Base-by-base conservation (phyloP, 2,113 vertebrate species). In the Tretioscincus oriximinensis region DNA sequence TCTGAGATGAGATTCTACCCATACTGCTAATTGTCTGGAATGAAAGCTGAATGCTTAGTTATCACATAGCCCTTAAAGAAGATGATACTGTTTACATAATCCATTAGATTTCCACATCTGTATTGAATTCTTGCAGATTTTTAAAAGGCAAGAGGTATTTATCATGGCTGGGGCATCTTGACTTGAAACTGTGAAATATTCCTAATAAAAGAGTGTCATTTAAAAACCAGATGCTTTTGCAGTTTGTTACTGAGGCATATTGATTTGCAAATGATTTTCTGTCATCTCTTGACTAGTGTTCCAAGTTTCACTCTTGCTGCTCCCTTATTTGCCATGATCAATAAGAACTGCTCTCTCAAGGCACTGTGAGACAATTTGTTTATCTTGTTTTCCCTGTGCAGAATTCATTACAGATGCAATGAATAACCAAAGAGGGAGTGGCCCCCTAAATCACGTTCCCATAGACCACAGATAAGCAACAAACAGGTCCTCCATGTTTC, bases 191-290 rank as follows among this genome's bases (percentile, higher is more conserved):
- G 1, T 74, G 41, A 3, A 3, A 18, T 82, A 22, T 79, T 65
- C 7, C 64, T 79, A 11, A 70, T 88, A 81, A 68, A 78, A 61
- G 9, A 64, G 5, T 8, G 31, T n/a, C 1, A 81, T 77, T 20
- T 60, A 22, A 85, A 84, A 80, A 54, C 26, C 12, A 72, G 77
- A 78, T 0, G 0, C 66, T 78, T 69, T 87, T 81, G 5, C 41
- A 75, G 9, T 6, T 80, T 80, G 49, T 80, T 9, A 67, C 78
- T 82, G 84, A 24, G 80, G 84, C 67, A 35, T 85, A 88, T 1
- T 72, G 24, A 85, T 26, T 86, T 74, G n/a, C 9, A 65, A 88
- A 71, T 65, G 84, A 67, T 73, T 83, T 85, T 5, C 26, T 84
- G n/a, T 80, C 69, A 81, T 64, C 35, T 24, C 8, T 3, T 35